Conservation (phyloP, 2,113 vertebrate genomes). For the Istiophorus platypterus region DNA sequence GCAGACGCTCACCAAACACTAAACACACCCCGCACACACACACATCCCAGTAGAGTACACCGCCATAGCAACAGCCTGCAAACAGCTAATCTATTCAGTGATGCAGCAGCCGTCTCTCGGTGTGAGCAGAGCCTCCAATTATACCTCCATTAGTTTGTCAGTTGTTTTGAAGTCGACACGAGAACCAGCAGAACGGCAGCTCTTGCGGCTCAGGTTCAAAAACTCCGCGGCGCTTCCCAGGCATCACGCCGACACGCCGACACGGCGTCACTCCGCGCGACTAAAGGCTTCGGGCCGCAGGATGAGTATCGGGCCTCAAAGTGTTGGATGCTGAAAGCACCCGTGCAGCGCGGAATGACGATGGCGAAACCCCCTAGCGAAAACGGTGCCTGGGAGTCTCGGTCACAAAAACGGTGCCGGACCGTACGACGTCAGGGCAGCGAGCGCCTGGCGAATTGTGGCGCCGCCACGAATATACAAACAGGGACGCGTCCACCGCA, state of each 20-base stretch:
- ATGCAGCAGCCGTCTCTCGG: conserved; percentile 73
- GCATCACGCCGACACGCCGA: conserved; percentile 5
- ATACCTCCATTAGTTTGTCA: conserved; percentile 79
- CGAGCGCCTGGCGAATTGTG: too few species aligned
- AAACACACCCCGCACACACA: conserved; percentile 53
- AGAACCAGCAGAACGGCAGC: conserved; percentile 54
- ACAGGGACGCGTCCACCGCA: too few species aligned
- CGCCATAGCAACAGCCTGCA: conserved; percentile 74
- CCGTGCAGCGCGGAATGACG: not conserved
- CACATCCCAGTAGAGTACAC: conserved; percentile 69
- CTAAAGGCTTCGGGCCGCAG: not conserved
- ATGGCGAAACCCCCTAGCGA: too few species aligned
- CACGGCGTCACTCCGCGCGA: not conserved
- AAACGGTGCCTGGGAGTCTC: too few species aligned
- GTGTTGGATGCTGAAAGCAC: not conserved
- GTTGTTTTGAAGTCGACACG: conserved; percentile 57
- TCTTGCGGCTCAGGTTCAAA: not conserved
- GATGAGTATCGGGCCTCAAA: not conserved
- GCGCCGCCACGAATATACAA: too few species aligned
- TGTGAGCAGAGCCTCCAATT: conserved; percentile 73
- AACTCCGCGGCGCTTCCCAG: conserved; percentile 1
- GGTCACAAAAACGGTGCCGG: too few species aligned
- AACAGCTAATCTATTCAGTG: conserved; percentile 79
- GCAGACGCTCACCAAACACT: conserved; percentile 28
- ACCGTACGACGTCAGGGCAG: too few species aligned